Percentiles rank a stretch among this genome's conserved stretches.
Evolutionary conservation across 2,888 invertebrate species (phyloP).

Genomic region (Lamellibrachia satsuma): DNA sequence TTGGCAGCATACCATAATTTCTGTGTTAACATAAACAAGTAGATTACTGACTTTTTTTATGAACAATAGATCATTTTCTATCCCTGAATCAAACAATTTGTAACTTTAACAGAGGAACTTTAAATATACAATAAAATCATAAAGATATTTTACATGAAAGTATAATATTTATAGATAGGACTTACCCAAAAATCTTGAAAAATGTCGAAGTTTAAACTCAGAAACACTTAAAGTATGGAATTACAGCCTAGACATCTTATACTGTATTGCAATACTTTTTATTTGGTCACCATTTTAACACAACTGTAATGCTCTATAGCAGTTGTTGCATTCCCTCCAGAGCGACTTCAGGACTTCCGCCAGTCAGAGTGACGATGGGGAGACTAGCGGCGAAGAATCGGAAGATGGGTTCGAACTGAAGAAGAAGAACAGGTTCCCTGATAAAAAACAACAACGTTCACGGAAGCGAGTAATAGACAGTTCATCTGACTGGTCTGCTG

Average conservation of each 20-base stretch:
- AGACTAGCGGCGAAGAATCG: neutral
- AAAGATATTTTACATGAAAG: too few relatives aligned
- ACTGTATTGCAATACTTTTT: neutral
- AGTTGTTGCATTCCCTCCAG: neutral
- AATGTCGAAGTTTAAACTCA: too few relatives aligned
- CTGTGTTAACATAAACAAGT: too few relatives aligned
- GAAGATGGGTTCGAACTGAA: neutral
- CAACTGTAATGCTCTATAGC: neutral
- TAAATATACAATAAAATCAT: too few relatives aligned
- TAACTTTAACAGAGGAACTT: too few relatives aligned
- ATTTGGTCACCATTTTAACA: neutral
- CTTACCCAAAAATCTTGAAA: too few relatives aligned
- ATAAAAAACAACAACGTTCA: neutral
- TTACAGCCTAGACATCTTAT: neutral
- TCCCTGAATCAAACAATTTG: too few relatives aligned
- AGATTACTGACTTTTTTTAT: too few relatives aligned
- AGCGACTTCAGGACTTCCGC: neutral
- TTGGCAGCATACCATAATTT: too few relatives aligned
- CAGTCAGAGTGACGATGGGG: neutral
- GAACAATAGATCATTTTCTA: too few relatives aligned
- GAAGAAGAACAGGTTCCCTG: neutral
- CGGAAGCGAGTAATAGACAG: conserved; percentile 14
- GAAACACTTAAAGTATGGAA: neutral
- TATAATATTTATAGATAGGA: too few relatives aligned
- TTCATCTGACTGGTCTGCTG: conserved; percentile 11